Conservation (phyloP, 2,113 vertebrate species). For the Gallinago paraguaiae region DNA sequence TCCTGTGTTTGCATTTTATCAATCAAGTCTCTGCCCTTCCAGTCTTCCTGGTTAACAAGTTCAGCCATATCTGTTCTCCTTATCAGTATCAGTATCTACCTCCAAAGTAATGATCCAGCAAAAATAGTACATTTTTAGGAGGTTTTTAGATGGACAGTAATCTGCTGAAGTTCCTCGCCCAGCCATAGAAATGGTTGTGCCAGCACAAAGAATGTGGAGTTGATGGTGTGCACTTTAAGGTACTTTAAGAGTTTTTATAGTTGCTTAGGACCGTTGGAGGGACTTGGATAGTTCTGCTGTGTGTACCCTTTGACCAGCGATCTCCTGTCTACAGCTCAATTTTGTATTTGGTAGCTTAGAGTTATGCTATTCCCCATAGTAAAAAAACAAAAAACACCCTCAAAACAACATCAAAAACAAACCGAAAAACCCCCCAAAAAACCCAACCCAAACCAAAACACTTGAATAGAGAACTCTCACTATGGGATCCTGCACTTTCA, state of each 20-base stretch:
- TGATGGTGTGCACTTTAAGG: neutral
- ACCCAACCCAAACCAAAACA: too few species aligned
- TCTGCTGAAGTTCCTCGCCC: neutral
- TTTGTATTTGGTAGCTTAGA: neutral
- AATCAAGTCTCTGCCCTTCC: neutral
- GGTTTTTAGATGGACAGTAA: neutral
- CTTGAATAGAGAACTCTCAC: neutral
- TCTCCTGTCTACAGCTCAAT: neutral
- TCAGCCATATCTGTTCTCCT: neutral
- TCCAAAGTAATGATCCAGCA: neutral
- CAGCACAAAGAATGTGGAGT: neutral
- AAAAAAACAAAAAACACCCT: too few species aligned
- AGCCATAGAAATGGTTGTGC: neutral
- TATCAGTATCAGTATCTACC: neutral
- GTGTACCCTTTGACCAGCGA: neutral
- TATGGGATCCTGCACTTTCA: neutral
- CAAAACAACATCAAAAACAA: too few species aligned
- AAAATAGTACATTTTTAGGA: neutral
- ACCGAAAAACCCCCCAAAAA: too few species aligned
- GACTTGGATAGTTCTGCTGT: neutral
- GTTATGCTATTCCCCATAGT: neutral
- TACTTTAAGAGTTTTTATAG: neutral
- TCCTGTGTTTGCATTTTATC: neutral
- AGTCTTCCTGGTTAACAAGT: neutral
- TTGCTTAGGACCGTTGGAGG: neutral